Conservation (phyloP, 2,888 invertebrate genomes). For the Dichetophora obliterata region DNA sequence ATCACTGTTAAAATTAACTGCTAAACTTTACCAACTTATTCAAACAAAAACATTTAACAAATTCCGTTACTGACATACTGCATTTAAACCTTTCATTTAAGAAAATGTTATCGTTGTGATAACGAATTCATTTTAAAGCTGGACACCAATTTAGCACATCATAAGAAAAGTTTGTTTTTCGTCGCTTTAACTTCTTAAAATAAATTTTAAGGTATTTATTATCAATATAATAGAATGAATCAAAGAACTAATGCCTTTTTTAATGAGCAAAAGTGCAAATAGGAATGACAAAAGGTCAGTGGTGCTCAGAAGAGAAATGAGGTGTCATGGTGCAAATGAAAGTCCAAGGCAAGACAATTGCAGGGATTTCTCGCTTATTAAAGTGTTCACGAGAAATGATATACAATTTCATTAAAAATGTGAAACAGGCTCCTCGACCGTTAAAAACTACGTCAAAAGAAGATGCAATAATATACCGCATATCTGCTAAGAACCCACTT, state of each 20-base stretch:
- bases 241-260: no score
- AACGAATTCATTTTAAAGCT: no score
- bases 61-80: no score
- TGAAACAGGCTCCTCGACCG: slow-evolving; percentile 1
- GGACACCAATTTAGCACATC: background rate
- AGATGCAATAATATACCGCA: slow-evolving; percentile 9
- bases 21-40: background rate
- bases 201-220: background rate
- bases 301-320: no score
- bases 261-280: no score
- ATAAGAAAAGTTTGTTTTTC: no score
- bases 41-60: background rate
- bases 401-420: slow-evolving; percentile 12
- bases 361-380: no score
- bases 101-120: no score
- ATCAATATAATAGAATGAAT: background rate
- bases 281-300: background rate
- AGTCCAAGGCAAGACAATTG: background rate
- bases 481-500: slow-evolving; percentile 18
- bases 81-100: no score
- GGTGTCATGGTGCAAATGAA: background rate
- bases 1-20: background rate
- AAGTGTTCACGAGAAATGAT: slow-evolving; percentile 13
- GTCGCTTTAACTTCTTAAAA: background rate
- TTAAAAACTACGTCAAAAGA: slow-evolving; percentile 13